phyloP scores from a whole-genome alignment of 1,140 invertebrate genomes.

The Aphidius gifuensis region DNA sequence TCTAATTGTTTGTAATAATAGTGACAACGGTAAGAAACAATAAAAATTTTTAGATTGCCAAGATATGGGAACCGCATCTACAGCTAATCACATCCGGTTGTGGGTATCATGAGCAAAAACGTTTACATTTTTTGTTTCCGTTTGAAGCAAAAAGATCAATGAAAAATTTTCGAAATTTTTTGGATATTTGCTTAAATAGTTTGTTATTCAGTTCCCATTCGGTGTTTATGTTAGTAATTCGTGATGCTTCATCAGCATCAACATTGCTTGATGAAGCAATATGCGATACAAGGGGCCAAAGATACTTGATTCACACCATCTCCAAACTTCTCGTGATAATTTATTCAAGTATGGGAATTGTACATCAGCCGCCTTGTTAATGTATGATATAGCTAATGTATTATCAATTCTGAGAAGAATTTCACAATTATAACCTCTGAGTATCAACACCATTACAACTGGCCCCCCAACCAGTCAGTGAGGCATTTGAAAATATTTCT shows the following conservation, averaged over 20 bases:
- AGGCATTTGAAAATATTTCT: slow-evolving; percentile 23
- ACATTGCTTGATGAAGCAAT: slow-evolving; percentile 18
- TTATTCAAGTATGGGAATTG: slow-evolving; percentile 8
- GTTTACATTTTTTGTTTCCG: slow-evolving; percentile 32
- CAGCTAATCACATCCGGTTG: slow-evolving; percentile 27
- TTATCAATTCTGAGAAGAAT: slow-evolving; percentile 24
- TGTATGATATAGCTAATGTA: slow-evolving; percentile 21
- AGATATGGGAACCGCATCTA: slow-evolving; percentile 35
- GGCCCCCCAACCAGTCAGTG: slow-evolving; percentile 23
- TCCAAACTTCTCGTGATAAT: slow-evolving; percentile 19
- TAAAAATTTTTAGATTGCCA: slow-evolving; percentile 33
- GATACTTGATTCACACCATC: slow-evolving; percentile 20
- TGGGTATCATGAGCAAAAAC: slow-evolving; percentile 29
- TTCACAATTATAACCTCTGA: slow-evolving; percentile 18
- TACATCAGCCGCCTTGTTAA: slow-evolving; percentile 19
- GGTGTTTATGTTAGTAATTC: slow-evolving; percentile 18
- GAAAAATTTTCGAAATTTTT: slow-evolving; percentile 26
- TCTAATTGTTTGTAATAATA: slow-evolving; percentile 13
- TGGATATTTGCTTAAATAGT: slow-evolving; percentile 24
- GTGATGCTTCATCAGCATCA: slow-evolving; percentile 24
- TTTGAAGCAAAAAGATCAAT: slow-evolving; percentile 34
- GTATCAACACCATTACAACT: not conserved
- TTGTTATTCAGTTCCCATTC: slow-evolving; percentile 16
- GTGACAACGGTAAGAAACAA: slow-evolving; percentile 27
- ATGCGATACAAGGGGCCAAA: slow-evolving; percentile 20